Base-by-base conservation (phyloP, 2,888 invertebrate genomes). In the Drosophila basisetae region DNA sequence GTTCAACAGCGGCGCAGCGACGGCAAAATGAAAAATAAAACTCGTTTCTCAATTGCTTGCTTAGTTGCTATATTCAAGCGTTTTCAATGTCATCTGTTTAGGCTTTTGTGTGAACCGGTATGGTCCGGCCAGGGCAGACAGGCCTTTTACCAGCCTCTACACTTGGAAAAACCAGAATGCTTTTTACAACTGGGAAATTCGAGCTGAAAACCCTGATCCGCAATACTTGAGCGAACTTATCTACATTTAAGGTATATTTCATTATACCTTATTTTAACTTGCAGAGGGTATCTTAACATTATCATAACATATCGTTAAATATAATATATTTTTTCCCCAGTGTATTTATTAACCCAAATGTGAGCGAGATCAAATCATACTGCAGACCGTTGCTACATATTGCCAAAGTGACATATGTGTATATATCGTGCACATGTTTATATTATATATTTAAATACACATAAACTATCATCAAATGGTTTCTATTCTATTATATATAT, bases 71-170 rank as follows among this genome's bases (percentile, higher is more conserved):
- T 74, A 69, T 73, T 89, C 67, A 72, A 78, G 54, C 90, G 69
- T 79, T 90, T 89, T 86, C 85, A 86, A 86, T 86, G 85, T 86
- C 90, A 86, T 76, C 76, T 71, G 69, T 65, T 63, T 64, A 35
- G 56, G 64, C 63, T 68, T 55, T 67, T 67, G 59, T 68, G 60
- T 31, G 65, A 75, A 82, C 67, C 68, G 52, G 68, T 69, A 58
- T 62, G 41, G 55, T 30, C 53, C 35, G 53, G 41, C 31, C 78
- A 39, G 52, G 52, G 60, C 62, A 58, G 65, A 68, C 68, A 30
- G 78, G 55, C 73, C 64, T 81, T 81, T 68, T 68, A 64, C 50
- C 72, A 71, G 43, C 55, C 43, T 30, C 33, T 30, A 58, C 58
- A 58, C 31, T 31, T 10, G 2, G 22, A 43, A 31, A 55, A 55